Base-by-base conservation (phyloP, 2,113 vertebrate species). In the Trematocara marginatum region DNA sequence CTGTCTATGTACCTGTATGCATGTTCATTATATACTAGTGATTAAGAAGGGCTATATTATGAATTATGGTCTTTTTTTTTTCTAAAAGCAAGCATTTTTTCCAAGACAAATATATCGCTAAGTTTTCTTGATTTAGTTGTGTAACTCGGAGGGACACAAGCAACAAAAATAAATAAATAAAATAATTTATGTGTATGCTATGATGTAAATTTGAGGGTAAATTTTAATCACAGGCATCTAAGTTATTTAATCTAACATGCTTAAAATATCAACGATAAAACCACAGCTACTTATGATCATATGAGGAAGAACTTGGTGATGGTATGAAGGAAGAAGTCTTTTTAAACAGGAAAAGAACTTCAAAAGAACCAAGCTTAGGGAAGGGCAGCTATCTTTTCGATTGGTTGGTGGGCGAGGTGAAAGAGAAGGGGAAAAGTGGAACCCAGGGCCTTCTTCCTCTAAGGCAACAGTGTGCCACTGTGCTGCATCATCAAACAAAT, bases 101-200 rank as follows among this genome's bases (percentile, higher is more conserved):
- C n/a, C 38, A 8, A 6, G 20, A 71, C 0, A 71, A 45, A 71
- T 45, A 23, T 26, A 1, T 26, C 3, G 1, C 2, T 3, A 29
- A 42, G 38, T 23, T 40, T 3, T 69, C 38, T 42, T 69, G 1
- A 71, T 26, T 71, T 71, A 71, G 12, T 71, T 45, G 38, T 10
- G 34, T 45, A 26, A 10, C 4, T 26, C 12, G 13, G 66, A 26
- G 38, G 38, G 7, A 38, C 35, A 45, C 35, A 71, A 69, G n/a
- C 4, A 0, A 9, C 35, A 69, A 18, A 0, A 74, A 1, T 29
- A 47, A 47, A 10, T 10, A 6, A 47, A 74, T 29, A 2, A 0
- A 47, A 47, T 45, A 47, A 74, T 26, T 74, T 74, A 6, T 74
- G 66, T 74, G 23, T 47, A 29, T 47, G 20, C 20, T 74, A 47